These are phyloP conservation scores for Cryptotermes secundus DNA, from an alignment of 1,140 invertebrate genomes.

Conservation along the genomic window DNA sequence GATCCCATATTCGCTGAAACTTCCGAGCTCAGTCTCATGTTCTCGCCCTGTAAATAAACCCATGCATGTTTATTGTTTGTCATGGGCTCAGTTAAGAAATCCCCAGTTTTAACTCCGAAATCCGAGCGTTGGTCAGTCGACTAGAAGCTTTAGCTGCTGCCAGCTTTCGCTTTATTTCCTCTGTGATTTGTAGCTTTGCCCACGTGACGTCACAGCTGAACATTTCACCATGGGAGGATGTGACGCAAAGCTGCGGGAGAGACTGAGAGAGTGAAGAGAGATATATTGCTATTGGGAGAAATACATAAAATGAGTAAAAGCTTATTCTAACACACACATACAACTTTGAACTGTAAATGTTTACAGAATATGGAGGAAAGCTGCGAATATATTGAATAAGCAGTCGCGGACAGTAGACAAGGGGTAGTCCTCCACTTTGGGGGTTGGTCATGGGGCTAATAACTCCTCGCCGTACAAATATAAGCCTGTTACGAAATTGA, in stretches of 20 bases:
- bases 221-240: background rate
- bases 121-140: background rate
- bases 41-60: too few relatives aligned
- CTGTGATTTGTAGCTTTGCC: background rate
- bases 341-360: background rate
- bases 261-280: background rate
- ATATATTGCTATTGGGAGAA: background rate
- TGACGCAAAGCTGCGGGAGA: background rate
- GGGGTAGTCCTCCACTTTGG: too few relatives aligned
- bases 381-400: too few relatives aligned
- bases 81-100: background rate
- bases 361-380: too few relatives aligned
- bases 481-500: too few relatives aligned
- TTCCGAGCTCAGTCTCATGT: too few relatives aligned
- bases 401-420: too few relatives aligned
- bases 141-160: background rate
- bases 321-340: background rate
- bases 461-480: too few relatives aligned
- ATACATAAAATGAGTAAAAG: background rate
- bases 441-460: too few relatives aligned
- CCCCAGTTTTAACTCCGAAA: background rate
- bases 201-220: background rate
- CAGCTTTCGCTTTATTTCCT: background rate
- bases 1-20: too few relatives aligned
- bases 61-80: too few relatives aligned